Base-by-base conservation (phyloP, 2,113 vertebrate species). In the Chlorodrepanis virens region DNA sequence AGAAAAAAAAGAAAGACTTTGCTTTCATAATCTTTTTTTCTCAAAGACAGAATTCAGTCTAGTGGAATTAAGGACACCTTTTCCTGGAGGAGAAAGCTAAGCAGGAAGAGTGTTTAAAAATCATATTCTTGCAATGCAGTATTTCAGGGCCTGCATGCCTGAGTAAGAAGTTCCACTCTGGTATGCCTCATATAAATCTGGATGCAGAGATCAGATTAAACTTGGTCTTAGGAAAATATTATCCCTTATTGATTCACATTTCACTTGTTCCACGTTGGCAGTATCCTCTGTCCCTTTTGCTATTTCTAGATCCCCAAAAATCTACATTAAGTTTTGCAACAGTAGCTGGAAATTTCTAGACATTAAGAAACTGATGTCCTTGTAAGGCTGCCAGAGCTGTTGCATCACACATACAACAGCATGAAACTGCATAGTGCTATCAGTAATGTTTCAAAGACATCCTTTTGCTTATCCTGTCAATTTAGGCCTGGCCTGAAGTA, bases 321-420 rank as follows among this genome's bases (percentile, higher is more conserved):
- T 65, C 81, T 93, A 84, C 84, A 80, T 17, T 39, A 87, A 84
- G 68, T 91, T 93, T 93, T 96, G 93, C 91, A 96, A 97, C 1
- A 60, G 61, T 63, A 45, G 75, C 23, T 96, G 82, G 89, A 96
- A 93, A 90, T 94, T 95, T 91, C 92, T 87, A 96, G 87, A 74
- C 33, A 27, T 97, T 93, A 97, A 96, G 96, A 96, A 97, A 97
- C 42, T 82, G 45, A 75, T 94, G 96, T 96, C 95, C 96, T 97
- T 97, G 96, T 95, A 85, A 95, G 81, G 67, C 53, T 96, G 97
- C 97, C 97, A 97, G 84, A 33, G 54, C 56, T 53, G 29, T 97
- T 97, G 96, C 97, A 86, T 67, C 96, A 96, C 0, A n/a, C 74
- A 57, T 35, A 45, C 45, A 80, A 42, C 76, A 80, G 77, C 82